Conservation (phyloP, 2,113 vertebrate species). For the Nanorana parkeri region DNA sequence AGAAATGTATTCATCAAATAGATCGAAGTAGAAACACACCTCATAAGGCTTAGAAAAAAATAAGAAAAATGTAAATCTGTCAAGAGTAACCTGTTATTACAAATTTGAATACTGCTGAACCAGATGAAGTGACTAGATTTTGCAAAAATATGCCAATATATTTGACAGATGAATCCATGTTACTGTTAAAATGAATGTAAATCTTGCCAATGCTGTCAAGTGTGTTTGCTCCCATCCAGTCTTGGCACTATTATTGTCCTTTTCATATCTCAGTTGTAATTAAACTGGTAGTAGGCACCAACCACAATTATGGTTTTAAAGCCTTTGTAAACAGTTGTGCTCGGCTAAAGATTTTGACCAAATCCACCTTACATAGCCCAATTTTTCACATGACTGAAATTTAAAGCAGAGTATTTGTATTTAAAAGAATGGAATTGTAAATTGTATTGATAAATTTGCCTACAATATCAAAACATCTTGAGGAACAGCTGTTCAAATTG, state of each 20-base stretch:
- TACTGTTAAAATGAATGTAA: too few species aligned
- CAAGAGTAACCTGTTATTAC: too few species aligned
- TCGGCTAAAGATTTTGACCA: not conserved
- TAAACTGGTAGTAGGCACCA: too few species aligned
- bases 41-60: too few species aligned
- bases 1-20: too few species aligned
- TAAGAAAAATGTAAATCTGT: too few species aligned
- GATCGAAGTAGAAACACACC: too few species aligned
- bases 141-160: too few species aligned
- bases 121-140: too few species aligned
- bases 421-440: not conserved
- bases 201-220: not conserved
- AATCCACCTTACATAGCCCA: not conserved
- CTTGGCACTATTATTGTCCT: not conserved
- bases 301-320: not conserved
- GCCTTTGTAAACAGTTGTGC: not conserved
- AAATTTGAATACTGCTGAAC: too few species aligned
- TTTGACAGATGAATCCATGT: too few species aligned
- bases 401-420: not conserved
- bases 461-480: constrained; percentile 19
- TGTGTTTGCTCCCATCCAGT: not conserved
- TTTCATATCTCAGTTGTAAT: not conserved
- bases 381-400: not conserved
- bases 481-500: constrained; percentile 23
- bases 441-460: not conserved